Evolutionary conservation across 2,113 vertebrate species (phyloP).

Genomic region (Amphilophus citrinellus): DNA sequence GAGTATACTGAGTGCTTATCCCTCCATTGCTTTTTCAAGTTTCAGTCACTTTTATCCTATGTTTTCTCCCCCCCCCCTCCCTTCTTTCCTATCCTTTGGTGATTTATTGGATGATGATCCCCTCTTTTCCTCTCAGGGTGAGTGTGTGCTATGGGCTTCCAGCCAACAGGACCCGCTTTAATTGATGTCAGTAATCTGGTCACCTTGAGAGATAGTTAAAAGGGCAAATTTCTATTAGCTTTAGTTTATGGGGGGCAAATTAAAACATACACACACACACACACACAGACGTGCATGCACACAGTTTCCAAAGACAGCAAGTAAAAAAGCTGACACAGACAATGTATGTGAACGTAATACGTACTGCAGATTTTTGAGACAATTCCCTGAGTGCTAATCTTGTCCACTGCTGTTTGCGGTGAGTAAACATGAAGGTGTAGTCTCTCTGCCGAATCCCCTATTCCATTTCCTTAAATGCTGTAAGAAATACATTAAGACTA

Average conservation of each 20-base stretch:
- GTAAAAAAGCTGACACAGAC: conserved; percentile 34
- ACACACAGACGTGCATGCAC: not conserved
- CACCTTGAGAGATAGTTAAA: conserved; percentile 81
- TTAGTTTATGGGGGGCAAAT: conserved; percentile 74
- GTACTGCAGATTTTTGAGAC: conserved; percentile 52
- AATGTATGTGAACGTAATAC: conserved; percentile 42
- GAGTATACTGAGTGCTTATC: conserved; percentile 17
- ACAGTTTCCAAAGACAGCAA: conserved; percentile 16
- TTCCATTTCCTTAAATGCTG: conserved; percentile 63
- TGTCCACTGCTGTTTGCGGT: conserved; percentile 58
- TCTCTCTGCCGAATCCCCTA: conserved; percentile 54
- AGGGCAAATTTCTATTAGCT: conserved; percentile 80
- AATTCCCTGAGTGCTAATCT: conserved; percentile 58
- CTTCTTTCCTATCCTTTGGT: conserved; percentile 40
- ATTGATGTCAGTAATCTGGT: conserved; percentile 82
- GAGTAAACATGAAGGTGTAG: conserved; percentile 68
- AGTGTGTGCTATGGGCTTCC: conserved; percentile 66
- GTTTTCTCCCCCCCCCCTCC: not conserved
- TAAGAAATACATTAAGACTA: conserved; percentile 73
- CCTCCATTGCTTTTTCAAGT: conserved; percentile 25
- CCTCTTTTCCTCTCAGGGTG: conserved; percentile 60
- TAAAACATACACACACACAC: conserved; percentile 41
- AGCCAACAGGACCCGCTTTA: conserved; percentile 71
- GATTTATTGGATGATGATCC: conserved; percentile 69
- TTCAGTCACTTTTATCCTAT: conserved; percentile 37